Evolutionary conservation across 2,113 vertebrate genomes (phyloP).

Genomic region (Cathartes aura): DNA sequence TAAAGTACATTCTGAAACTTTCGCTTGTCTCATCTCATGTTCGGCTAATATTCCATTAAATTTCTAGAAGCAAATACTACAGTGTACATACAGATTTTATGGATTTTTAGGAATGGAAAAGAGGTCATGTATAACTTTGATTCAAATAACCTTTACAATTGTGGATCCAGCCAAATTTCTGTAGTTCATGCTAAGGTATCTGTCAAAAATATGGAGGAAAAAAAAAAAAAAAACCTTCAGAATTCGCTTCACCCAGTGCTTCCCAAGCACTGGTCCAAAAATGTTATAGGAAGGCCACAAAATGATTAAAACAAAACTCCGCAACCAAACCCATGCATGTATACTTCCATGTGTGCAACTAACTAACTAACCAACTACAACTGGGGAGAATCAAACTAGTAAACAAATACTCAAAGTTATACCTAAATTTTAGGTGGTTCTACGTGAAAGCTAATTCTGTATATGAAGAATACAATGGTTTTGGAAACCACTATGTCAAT

Average conservation of each 20-base stretch:
- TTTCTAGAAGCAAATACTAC: background rate
- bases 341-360: background rate
- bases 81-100: background rate
- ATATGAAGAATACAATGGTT: background rate
- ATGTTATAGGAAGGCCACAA: background rate
- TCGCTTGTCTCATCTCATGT: background rate
- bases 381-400: background rate
- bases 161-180: background rate
- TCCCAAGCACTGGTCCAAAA: background rate
- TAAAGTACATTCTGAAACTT: background rate
- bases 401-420: background rate
- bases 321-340: fast-evolving
- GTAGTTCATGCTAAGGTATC: background rate
- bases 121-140: background rate
- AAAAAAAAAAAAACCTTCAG: background rate
- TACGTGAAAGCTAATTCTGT: background rate
- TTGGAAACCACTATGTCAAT: background rate
- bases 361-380: background rate
- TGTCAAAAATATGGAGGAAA: background rate
- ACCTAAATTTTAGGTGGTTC: background rate
- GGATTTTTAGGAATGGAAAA: background rate
- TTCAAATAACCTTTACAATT: background rate
- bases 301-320: background rate
- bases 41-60: background rate
- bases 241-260: background rate